A percentile compares a stretch with the other conserved stretches of the same genome.
phyloP scores from a whole-genome alignment of 2,797 vertebrate genomes.

The Schizopygopsis pylzovi region DNA sequence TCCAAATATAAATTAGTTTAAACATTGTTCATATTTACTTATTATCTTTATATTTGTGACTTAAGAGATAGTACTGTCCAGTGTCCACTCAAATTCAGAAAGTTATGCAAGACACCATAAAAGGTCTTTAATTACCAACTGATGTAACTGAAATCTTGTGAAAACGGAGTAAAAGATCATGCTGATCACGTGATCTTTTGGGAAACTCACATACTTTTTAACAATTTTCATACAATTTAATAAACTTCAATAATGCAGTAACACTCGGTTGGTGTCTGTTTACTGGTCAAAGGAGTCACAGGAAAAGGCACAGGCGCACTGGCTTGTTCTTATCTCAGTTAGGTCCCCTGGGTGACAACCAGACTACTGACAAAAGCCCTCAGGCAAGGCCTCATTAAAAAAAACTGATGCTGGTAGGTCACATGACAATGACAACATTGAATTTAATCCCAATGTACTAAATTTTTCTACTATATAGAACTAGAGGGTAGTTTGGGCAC shows the following conservation, averaged over 20 bases:
- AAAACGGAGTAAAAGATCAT: not conserved
- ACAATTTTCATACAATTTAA: not conserved
- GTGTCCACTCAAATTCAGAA: not conserved
- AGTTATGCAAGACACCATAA: not conserved
- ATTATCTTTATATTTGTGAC: not conserved
- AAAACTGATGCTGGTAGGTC: no score
- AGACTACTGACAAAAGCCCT: conserved; percentile 12
- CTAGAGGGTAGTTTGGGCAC: no score
- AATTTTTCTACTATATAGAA: no score
- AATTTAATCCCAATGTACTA: no score
- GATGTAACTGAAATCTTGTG: not conserved
- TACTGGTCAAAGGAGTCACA: not conserved
- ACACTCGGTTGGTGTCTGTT: not conserved
- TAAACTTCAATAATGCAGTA: not conserved
- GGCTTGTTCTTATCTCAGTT: not conserved
- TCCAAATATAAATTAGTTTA: not conserved
- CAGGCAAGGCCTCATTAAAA: not conserved
- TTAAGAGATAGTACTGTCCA: not conserved
- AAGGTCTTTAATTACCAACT: not conserved
- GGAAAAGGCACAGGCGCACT: not conserved
- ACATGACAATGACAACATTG: not conserved
- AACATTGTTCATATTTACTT: not conserved
- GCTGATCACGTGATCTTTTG: not conserved
- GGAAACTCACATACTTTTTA: not conserved
- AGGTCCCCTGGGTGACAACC: conserved; percentile 8